Percentiles rank a stretch among this genome's conserved stretches.
Evolutionary conservation across 1,140 invertebrate genomes (phyloP).

Genomic region (Teleogryllus occipitalis): DNA sequence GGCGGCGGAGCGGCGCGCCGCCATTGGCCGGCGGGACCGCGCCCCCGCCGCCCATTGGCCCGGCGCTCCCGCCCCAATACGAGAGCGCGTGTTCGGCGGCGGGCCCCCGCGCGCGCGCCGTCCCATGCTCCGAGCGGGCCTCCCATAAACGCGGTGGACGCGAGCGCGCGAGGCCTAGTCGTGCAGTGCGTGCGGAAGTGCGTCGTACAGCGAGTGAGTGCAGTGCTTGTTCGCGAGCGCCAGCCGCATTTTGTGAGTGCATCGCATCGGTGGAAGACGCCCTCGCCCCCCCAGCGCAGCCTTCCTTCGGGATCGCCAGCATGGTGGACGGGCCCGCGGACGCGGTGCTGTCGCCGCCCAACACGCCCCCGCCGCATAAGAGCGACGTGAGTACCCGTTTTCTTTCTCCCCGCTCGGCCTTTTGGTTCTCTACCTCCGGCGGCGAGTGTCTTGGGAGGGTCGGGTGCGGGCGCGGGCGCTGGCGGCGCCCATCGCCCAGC

Average conservation of each 20-base stretch:
- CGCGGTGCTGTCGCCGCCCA: background rate
- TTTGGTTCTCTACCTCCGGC: too few species aligned
- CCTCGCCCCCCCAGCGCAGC: background rate
- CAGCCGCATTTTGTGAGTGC: background rate
- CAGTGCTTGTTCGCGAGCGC: background rate
- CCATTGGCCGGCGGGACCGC: background rate
- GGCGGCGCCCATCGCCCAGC: too few species aligned
- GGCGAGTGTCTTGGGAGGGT: background rate
- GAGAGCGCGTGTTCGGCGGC: background rate
- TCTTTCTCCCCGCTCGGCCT: too few species aligned
- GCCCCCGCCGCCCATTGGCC: slow-evolving; percentile 7
- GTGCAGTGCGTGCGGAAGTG: background rate
- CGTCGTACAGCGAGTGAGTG: background rate
- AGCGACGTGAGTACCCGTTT: background rate
- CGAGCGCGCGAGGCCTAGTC: background rate
- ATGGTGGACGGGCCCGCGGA: background rate
- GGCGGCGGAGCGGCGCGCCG: background rate
- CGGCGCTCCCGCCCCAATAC: slow-evolving; percentile 11
- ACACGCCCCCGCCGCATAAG: background rate
- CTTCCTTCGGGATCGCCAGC: background rate
- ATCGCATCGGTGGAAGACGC: background rate
- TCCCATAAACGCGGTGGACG: background rate
- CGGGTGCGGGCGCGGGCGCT: background rate
- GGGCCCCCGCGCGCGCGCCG: background rate
- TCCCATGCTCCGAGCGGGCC: background rate